A percentile compares a stretch with the other conserved stretches of the same genome.
Conservation (phyloP, 2,113 vertebrate genomes). For the Craseonycteris thonglongyai region DNA sequence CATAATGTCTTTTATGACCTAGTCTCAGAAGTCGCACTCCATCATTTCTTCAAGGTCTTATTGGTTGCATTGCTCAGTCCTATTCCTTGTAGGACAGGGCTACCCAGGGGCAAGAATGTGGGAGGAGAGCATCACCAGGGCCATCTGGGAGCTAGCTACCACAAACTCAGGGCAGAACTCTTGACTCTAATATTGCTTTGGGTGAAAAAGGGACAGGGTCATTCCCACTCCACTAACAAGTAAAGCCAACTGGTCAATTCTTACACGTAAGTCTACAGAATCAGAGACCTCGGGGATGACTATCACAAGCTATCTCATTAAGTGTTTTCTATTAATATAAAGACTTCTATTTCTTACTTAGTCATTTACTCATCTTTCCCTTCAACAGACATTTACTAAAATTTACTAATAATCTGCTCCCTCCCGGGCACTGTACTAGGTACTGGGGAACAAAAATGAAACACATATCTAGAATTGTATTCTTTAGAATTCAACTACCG, state of each 20-base stretch:
- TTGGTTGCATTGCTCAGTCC: not conserved
- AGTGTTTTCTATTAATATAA: not conserved
- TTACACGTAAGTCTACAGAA: not conserved
- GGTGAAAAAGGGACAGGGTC: not conserved
- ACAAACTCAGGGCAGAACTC: not conserved
- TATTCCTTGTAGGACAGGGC: accelerated
- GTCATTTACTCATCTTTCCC: not conserved
- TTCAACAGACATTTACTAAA: not conserved
- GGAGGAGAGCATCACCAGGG: not conserved
- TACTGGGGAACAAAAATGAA: not conserved
- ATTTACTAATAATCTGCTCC: not conserved
- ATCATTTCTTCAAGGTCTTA: not conserved
- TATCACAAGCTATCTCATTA: not conserved
- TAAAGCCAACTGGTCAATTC: not conserved
- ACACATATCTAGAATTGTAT: not conserved
- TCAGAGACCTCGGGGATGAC: not conserved
- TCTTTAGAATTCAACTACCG: not conserved
- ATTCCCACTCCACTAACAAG: not conserved
- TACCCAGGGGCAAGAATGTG: not conserved
- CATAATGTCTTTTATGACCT: not conserved
- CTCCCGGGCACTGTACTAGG: not conserved
- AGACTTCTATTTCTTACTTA: not conserved
- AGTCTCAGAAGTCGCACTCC: not conserved
- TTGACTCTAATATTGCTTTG: not conserved
- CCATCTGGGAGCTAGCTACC: not conserved